These are phyloP conservation scores for Pluvianellus socialis DNA, from an alignment of 2,113 vertebrate genomes.

Conservation along the genomic window DNA sequence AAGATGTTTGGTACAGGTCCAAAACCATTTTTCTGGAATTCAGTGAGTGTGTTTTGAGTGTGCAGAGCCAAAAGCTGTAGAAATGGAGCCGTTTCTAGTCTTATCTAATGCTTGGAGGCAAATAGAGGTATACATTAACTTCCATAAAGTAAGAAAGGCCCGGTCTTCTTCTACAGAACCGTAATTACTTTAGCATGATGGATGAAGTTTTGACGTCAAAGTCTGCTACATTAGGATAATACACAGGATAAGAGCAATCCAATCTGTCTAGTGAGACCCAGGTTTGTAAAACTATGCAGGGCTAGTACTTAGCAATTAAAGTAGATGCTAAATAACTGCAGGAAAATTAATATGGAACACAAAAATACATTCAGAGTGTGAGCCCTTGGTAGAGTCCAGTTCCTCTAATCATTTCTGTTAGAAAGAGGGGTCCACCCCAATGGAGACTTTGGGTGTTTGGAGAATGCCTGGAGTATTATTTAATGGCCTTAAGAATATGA, in stretches of 20 bases:
- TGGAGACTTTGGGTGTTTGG: not conserved
- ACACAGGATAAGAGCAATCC: not conserved
- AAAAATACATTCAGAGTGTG: not conserved
- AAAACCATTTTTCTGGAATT: not conserved
- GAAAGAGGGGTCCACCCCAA: not conserved
- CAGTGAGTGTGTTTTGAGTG: not conserved
- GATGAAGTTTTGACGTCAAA: not conserved
- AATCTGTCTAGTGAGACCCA: not conserved
- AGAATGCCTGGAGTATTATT: not conserved
- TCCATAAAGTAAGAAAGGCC: not conserved
- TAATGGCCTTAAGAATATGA: not conserved
- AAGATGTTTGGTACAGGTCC: not conserved
- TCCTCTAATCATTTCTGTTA: not conserved
- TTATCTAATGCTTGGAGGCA: not conserved
- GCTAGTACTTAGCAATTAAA: not conserved
- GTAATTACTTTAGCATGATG: not conserved
- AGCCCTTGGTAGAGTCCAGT: not conserved
- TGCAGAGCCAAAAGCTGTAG: not conserved
- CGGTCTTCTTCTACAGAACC: not conserved
- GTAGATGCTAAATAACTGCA: not conserved
- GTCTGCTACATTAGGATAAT: not conserved
- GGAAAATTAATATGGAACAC: not conserved
- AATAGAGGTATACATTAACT: rapidly evolving
- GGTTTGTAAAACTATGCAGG: not conserved
- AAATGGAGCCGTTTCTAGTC: not conserved